These are phyloP conservation scores for Hirtodrosophila duncani DNA, from an alignment of 2,888 invertebrate species.

Conservation along the genomic window DNA sequence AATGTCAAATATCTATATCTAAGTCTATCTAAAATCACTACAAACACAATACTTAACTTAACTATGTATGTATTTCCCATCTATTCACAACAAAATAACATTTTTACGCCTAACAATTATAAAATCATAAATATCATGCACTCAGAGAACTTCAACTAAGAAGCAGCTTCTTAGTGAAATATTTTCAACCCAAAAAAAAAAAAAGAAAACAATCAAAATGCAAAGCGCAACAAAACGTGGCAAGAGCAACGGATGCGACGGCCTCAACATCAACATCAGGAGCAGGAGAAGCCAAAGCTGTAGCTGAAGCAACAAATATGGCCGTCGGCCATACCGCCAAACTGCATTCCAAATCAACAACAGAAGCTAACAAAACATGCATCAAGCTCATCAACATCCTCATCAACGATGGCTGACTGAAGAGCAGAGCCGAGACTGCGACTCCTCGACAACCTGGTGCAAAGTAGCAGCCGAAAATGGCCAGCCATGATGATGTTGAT, in stretches of 20 bases:
- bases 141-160: conserved; percentile 9
- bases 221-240: conserved; percentile 39
- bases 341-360: conserved; percentile 71
- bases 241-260: conserved; percentile 46
- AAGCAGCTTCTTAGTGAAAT: conserved; percentile 25
- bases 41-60: too few species aligned
- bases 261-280: conserved; percentile 14
- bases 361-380: conserved; percentile 73
- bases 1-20: too few species aligned
- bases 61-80: too few species aligned
- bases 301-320: conserved; percentile 26
- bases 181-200: conserved; percentile 16
- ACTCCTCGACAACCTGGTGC: conserved; percentile 26
- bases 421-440: background rate
- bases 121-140: background rate
- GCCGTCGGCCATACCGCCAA: conserved; percentile 54
- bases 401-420: conserved; percentile 38
- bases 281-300: background rate
- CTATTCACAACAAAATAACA: too few species aligned
- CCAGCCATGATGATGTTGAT: conserved; percentile 38
- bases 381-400: conserved; percentile 68
- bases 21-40: too few species aligned
- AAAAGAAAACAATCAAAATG: conserved; percentile 61
- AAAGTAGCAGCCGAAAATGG: conserved; percentile 63
- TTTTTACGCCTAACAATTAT: conserved; percentile 1